Evolutionary conservation across 1,140 invertebrate genomes (phyloP).

Genomic region (Drosophila suzukii): DNA sequence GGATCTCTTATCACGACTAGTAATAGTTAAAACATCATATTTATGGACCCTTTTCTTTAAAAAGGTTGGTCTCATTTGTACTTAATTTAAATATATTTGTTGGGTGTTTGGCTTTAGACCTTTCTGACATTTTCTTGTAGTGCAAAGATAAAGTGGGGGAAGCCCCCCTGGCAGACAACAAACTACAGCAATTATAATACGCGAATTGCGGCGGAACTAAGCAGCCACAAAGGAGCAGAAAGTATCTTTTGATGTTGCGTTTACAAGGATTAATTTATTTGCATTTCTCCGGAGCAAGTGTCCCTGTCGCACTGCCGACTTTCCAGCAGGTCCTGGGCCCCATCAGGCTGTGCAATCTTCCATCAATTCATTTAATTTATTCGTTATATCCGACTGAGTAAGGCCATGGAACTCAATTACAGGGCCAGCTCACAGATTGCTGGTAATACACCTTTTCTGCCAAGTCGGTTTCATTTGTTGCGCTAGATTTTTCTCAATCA

Average conservation of each 20-base stretch:
- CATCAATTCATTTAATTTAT: constrained; percentile 55
- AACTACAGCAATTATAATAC: constrained; percentile 72
- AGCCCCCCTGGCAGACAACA: constrained; percentile 54
- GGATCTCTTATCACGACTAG: too few relatives aligned
- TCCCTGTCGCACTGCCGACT: constrained; percentile 16
- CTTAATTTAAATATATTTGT: too few relatives aligned
- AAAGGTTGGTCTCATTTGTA: too few relatives aligned
- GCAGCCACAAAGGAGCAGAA: constrained; percentile 37
- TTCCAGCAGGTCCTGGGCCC: constrained; percentile 34
- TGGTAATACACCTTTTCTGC: constrained; percentile 58
- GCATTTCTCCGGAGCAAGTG: constrained; percentile 45
- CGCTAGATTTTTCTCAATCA: constrained; percentile 82
- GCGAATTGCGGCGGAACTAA: constrained; percentile 43
- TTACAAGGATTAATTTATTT: constrained; percentile 69
- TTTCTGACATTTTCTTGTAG: constrained; percentile 7
- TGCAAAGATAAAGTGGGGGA: not conserved
- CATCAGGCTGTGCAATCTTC: constrained; percentile 54
- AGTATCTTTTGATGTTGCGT: constrained; percentile 59
- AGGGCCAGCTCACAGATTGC: constrained; percentile 34
- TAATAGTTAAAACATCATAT: too few relatives aligned
- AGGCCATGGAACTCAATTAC: constrained; percentile 59
- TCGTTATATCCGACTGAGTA: constrained; percentile 49
- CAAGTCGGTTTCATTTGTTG: constrained; percentile 72
- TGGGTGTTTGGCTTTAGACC: not conserved
- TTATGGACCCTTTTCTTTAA: too few relatives aligned